These are phyloP conservation scores for Latheticus oryzae DNA, from an alignment of 2,888 invertebrate species.

Conservation along the genomic window DNA sequence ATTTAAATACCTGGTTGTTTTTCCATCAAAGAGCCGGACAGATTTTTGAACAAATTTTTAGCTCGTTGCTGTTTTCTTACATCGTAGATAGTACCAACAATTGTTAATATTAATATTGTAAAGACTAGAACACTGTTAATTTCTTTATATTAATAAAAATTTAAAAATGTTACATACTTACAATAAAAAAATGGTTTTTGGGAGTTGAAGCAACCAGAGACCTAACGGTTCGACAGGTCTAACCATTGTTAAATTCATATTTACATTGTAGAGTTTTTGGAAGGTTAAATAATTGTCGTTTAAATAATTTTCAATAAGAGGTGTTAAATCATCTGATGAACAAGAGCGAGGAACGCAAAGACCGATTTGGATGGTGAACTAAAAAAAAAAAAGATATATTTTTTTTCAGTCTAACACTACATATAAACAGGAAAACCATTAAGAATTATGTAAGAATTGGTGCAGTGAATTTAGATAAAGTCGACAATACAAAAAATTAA, in stretches of 20 bases:
- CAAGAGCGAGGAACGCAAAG: conserved; percentile 66
- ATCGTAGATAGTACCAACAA: conserved; percentile 50
- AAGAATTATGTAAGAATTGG: too few species aligned
- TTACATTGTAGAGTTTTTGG: conserved; percentile 60
- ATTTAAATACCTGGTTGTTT: conserved; percentile 23
- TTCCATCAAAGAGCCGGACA: conserved; percentile 27
- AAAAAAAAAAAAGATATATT: conserved; percentile 49
- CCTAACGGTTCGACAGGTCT: conserved; percentile 57
- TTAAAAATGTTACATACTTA: too few species aligned
- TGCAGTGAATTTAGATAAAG: too few species aligned
- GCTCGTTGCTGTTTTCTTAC: conserved; percentile 44
- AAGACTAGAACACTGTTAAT: conserved; percentile 5
- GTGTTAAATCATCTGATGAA: conserved; percentile 55
- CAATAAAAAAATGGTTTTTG: conserved; percentile 60
- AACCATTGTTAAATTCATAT: conserved; percentile 60
- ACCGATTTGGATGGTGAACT: conserved; percentile 64
- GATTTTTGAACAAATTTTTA: conserved; percentile 43
- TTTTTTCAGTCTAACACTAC: too few species aligned
- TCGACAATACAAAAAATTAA: too few species aligned
- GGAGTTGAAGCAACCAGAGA: conserved; percentile 56
- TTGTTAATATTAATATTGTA: conserved; percentile 50
- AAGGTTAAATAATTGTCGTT: conserved; percentile 56
- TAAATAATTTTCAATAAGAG: conserved; percentile 59
- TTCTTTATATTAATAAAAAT: conserved; percentile 10
- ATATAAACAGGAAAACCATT: too few species aligned